phyloP scores from a whole-genome alignment of 2,888 invertebrate genomes.

The Nomada goodeniana region DNA sequence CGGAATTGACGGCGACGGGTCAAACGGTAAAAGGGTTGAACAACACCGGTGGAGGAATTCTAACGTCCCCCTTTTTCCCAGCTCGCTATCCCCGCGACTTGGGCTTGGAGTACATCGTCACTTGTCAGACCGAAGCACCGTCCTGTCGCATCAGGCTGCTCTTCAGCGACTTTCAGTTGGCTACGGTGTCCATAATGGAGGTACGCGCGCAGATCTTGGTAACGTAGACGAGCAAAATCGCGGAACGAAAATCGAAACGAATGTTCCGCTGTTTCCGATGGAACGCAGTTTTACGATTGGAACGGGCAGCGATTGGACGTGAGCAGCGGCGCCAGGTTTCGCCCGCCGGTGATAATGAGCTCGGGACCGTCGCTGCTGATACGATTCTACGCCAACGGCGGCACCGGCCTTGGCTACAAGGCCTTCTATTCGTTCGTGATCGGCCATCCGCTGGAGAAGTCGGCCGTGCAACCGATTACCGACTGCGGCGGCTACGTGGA shows the following conservation, averaged over 20 bases:
- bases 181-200: conserved; percentile 88
- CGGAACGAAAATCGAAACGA: background rate
- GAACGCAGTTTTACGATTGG: conserved; percentile 88
- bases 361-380: conserved; percentile 87
- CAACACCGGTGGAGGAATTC: conserved; percentile 84
- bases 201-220: conserved; percentile 77
- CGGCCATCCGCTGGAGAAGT: conserved; percentile 79
- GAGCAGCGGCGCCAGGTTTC: conserved; percentile 88
- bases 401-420: conserved; percentile 88
- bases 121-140: conserved; percentile 85
- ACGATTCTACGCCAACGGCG: conserved; percentile 90
- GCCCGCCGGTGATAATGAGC: conserved; percentile 89
- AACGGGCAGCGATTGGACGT: conserved; percentile 88
- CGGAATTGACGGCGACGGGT: conserved; percentile 69
- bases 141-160: conserved; percentile 87
- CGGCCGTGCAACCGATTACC: conserved; percentile 80
- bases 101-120: conserved; percentile 88
- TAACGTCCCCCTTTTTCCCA: conserved; percentile 89
- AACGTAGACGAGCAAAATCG: too few species aligned
- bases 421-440: conserved; percentile 86
- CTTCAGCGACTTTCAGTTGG: conserved; percentile 89
- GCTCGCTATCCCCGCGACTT: conserved; percentile 88
- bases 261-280: background rate
- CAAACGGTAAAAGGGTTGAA: conserved; percentile 77
- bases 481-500: conserved; percentile 90